These are phyloP conservation scores for Proteles cristata DNA, from an alignment of 2,113 vertebrate species.

Conservation along the genomic window DNA sequence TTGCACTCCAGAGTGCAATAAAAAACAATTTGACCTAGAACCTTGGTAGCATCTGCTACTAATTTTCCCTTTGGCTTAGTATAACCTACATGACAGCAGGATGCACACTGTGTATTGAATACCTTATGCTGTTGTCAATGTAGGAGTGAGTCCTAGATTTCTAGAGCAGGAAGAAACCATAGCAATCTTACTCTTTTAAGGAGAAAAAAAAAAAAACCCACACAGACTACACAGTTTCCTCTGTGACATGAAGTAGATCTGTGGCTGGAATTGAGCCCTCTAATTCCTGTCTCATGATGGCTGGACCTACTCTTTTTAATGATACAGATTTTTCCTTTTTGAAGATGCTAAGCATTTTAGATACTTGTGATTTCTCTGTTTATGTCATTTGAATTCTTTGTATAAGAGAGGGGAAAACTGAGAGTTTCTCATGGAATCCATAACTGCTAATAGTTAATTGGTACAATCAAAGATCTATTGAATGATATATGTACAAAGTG, in stretches of 20 bases:
- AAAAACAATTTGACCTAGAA: constrained; percentile 44
- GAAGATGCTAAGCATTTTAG: background rate
- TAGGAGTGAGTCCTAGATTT: constrained; percentile 29
- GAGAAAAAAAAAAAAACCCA: background rate
- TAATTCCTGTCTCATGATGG: background rate
- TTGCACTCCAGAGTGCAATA: background rate
- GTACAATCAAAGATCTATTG: background rate
- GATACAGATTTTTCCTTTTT: background rate
- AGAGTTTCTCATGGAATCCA: background rate
- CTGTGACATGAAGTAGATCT: background rate
- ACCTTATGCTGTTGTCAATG: constrained; percentile 9
- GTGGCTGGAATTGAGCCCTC: background rate
- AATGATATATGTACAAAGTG: background rate
- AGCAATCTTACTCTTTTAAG: background rate
- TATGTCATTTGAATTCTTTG: constrained; percentile 7
- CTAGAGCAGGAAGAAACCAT: background rate
- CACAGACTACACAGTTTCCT: background rate
- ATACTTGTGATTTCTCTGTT: background rate
- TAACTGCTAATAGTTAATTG: background rate
- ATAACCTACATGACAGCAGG: background rate
- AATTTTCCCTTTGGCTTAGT: background rate
- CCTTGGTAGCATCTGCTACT: constrained; percentile 50
- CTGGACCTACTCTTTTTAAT: background rate
- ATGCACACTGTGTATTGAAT: background rate
- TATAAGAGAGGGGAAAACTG: background rate